A percentile compares a stretch with the other conserved stretches of the same genome.
phyloP scores from a whole-genome alignment of 2,888 invertebrate species.

The Villa cingulata region DNA sequence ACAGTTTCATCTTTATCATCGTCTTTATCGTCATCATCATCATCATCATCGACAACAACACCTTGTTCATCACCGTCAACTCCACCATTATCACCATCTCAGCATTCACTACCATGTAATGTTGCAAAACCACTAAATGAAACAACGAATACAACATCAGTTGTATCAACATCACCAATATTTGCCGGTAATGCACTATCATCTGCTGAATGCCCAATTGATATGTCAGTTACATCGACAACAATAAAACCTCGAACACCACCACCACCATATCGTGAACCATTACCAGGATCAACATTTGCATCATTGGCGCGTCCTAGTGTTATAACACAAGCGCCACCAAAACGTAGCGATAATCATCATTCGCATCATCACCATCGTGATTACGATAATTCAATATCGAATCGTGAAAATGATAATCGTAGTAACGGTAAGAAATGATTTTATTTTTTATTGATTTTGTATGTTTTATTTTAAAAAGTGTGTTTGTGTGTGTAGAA shows the following conservation, averaged over 20 bases:
- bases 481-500: too few relatives aligned
- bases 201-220: slow-evolving; percentile 28
- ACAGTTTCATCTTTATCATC: slow-evolving; percentile 16
- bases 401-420: slow-evolving; percentile 28
- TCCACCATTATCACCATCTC: neutral
- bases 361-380: slow-evolving; percentile 15
- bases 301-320: slow-evolving; percentile 39
- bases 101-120: slow-evolving; percentile 2
- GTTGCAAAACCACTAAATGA: slow-evolving; percentile 18
- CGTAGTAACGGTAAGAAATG: slow-evolving; percentile 19
- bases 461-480: too few relatives aligned
- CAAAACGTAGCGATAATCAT: slow-evolving; percentile 24
- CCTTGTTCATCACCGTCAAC: slow-evolving; percentile 13
- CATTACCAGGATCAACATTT: slow-evolving; percentile 29
- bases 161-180: slow-evolving; percentile 6
- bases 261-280: slow-evolving; percentile 34
- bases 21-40: slow-evolving; percentile 10
- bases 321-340: slow-evolving; percentile 48
- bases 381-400: slow-evolving; percentile 15
- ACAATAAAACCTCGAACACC: slow-evolving; percentile 27
- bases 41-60: slow-evolving; percentile 15
- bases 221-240: slow-evolving; percentile 33
- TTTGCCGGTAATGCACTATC: neutral
- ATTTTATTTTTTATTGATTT: neutral
- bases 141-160: slow-evolving; percentile 20